Evolutionary conservation across 2,888 invertebrate genomes (phyloP), one percentile per base, ranked within the genome.

Genomic region (Timandra comae): DNA sequence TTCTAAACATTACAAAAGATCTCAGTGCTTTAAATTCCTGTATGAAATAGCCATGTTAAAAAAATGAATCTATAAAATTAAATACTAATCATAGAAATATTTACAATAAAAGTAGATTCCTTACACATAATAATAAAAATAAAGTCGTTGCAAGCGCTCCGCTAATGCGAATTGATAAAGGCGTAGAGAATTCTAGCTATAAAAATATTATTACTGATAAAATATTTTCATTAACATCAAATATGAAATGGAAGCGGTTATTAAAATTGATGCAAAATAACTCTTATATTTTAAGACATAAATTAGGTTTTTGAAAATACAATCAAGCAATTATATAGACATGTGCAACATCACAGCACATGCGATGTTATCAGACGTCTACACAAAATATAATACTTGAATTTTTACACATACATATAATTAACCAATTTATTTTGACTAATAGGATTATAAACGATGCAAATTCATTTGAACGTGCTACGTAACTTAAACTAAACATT

Each of bases 301-400:
- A 43, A 46, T 5, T 24, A 24, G 8, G 4, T 11, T 24, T 54
- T 43, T 43, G 12, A 23, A 51, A 47, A 41, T 39, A 31, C 45
- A 30, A 40, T 42, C 39, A 43, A 63, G 65, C 69, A 67, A 68
- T 84, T 74, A 67, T 64, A 62, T 68, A 80, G 80, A 85, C 85
- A 80, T 86, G 86, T 80, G 82, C 72, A 63, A 71, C 86, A 86
- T 86, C 86, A 79, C 64, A 43, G 2, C 37, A 16, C 6, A 32
- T 33, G 63, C 80, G 86, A 86, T 86, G 86, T 76, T 47, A 64
- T 54, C 85, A 78, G 82, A 86, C 82, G 66, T 86, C 85, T 82
- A 71, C 60, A 67, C 65, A 82, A 85, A 70, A 65, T 63, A 54
- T n/a, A 27, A 21, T 16, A 28, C 10, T 29, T 26, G 22, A 16